Percentiles rank a stretch among this genome's conserved stretches.
phyloP scores from a whole-genome alignment of 2,888 invertebrate species.

The Apamea sordens region DNA sequence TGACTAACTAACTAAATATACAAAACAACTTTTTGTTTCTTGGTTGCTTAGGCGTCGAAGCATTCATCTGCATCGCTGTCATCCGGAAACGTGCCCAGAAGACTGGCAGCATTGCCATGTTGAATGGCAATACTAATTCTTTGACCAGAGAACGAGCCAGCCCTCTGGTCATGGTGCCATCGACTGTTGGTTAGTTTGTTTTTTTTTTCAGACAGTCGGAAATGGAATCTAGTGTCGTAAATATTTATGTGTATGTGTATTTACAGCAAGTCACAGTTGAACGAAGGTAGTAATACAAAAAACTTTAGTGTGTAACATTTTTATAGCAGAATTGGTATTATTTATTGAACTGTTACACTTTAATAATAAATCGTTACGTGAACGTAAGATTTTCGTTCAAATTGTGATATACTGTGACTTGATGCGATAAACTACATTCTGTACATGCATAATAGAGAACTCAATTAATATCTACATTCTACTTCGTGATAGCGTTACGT shows the following conservation, averaged over 20 bases:
- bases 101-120: too few relatives aligned
- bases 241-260: conserved; percentile 31
- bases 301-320: conserved; percentile 14
- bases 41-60: too few relatives aligned
- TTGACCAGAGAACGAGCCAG: too few relatives aligned
- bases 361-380: conserved; percentile 40
- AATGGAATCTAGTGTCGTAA: conserved; percentile 5
- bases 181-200: not conserved
- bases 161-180: too few relatives aligned
- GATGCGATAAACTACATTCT: conserved; percentile 30
- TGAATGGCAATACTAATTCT: too few relatives aligned
- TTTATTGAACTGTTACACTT: conserved; percentile 23
- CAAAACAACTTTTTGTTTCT: too few relatives aligned
- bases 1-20: too few relatives aligned
- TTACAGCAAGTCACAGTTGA: conserved; percentile 23
- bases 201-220: not conserved
- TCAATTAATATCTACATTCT: conserved; percentile 37
- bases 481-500: conserved; percentile 32
- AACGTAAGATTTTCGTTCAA: not conserved
- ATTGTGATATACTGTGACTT: conserved; percentile 29
- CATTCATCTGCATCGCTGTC: too few relatives aligned
- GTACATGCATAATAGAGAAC: conserved; percentile 10
- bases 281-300: conserved; percentile 9
- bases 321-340: conserved; percentile 17
- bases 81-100: too few relatives aligned